Percentiles rank a stretch among this genome's conserved stretches.
These are phyloP conservation scores for Dendrolimus kikuchii DNA, from an alignment of 1,140 invertebrate genomes.

Conservation along the genomic window DNA sequence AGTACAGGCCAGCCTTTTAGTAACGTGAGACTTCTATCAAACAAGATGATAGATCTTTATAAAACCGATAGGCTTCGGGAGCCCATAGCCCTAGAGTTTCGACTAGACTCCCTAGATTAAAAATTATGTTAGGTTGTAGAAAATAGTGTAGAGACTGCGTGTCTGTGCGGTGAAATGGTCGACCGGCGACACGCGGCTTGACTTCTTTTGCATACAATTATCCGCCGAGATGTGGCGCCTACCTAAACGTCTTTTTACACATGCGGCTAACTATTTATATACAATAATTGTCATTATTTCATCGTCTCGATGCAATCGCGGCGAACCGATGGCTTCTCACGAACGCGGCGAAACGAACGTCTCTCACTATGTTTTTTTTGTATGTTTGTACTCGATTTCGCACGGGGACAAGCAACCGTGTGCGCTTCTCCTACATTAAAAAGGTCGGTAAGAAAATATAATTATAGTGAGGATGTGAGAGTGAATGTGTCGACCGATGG, in stretches of 20 bases:
- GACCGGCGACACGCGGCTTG: conserved; percentile 10
- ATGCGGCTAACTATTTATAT: conserved; percentile 68
- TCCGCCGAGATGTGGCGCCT: conserved; percentile 19
- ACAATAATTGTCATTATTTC: conserved; percentile 55
- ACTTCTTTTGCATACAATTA: conserved; percentile 22
- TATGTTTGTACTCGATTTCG: conserved; percentile 64
- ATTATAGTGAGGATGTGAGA: conserved; percentile 70
- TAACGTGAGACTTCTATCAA: too few relatives aligned
- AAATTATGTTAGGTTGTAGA: not conserved
- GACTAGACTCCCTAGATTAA: too few relatives aligned
- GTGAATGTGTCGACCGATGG: conserved; percentile 61
- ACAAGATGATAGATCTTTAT: too few relatives aligned
- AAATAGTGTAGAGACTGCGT: conserved; percentile 7
- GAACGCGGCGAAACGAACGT: conserved; percentile 63
- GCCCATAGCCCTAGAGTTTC: too few relatives aligned
- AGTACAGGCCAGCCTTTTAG: too few relatives aligned
- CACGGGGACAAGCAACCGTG: conserved; percentile 68
- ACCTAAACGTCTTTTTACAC: conserved; percentile 58
- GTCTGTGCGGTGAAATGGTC: conserved; percentile 6
- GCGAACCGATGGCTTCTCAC: conserved; percentile 70
- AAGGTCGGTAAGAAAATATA: conserved; percentile 71
- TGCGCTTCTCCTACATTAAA: conserved; percentile 68
- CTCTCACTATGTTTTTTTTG: conserved; percentile 60
- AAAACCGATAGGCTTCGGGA: too few relatives aligned
- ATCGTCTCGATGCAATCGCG: conserved; percentile 64